Evolutionary conservation across 2,113 vertebrate species (phyloP).

Genomic region (Eulemur macaco): DNA sequence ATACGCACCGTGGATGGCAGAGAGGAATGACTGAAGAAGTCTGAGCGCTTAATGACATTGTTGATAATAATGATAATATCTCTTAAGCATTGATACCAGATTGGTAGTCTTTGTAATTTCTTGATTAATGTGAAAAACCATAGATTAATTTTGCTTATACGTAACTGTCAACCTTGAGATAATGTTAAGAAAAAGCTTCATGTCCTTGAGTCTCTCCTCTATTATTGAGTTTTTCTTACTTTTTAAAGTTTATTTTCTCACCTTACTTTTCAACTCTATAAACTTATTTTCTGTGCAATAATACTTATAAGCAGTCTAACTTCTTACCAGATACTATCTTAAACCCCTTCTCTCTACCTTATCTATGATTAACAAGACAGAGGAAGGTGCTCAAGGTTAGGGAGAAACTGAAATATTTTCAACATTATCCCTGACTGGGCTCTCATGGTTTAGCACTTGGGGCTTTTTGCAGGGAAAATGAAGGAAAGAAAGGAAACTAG

Average conservation of each 20-base stretch:
- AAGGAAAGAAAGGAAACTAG: background rate
- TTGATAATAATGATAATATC: background rate
- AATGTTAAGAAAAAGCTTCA: background rate
- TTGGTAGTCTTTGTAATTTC: background rate
- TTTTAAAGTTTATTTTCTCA: background rate
- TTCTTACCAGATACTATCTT: background rate
- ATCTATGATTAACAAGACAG: conserved; percentile 2
- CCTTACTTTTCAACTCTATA: background rate
- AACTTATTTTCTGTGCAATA: background rate
- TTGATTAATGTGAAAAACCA: background rate
- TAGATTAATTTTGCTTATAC: background rate
- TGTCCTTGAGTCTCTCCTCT: background rate
- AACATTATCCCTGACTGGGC: background rate
- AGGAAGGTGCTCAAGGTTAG: background rate
- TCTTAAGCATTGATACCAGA: background rate
- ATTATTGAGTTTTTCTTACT: background rate
- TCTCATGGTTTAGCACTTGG: background rate
- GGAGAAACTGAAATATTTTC: conserved; percentile 4
- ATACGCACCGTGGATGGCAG: background rate
- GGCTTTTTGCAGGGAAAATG: background rate
- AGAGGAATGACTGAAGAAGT: background rate
- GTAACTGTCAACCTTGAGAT: background rate
- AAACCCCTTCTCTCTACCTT: background rate
- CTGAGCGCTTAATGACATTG: background rate
- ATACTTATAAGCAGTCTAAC: background rate